Evolutionary conservation across 53 echinoderm and acorn worm species (phyloP).

Genomic region (Zoroaster sp.): DNA sequence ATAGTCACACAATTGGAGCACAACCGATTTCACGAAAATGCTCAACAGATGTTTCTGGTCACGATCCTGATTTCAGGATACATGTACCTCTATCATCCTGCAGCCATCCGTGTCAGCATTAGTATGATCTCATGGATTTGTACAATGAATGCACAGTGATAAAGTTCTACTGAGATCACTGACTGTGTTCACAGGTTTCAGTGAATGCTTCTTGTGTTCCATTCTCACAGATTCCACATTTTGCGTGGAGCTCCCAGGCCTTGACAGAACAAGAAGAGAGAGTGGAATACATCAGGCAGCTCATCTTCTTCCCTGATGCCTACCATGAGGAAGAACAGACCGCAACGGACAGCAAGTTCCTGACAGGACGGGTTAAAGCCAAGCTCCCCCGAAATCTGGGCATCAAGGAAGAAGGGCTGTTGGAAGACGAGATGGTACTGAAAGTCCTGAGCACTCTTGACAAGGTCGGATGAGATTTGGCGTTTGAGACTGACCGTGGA

Average conservation of each 20-base stretch:
- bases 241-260: constrained; percentile 81
- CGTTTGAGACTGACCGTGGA: too few relatives aligned
- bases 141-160: too few relatives aligned
- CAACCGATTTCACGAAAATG: too few relatives aligned
- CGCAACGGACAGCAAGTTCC: background rate
- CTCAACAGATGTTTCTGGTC: too few relatives aligned
- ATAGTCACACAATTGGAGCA: too few relatives aligned
- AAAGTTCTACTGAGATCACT: too few relatives aligned
- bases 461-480: constrained; percentile 30
- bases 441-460: constrained; percentile 67
- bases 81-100: too few relatives aligned
- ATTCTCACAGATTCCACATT: constrained; percentile 81
- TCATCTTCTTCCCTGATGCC: constrained; percentile 45
- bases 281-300: constrained; percentile 69
- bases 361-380: constrained; percentile 9
- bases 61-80: too few relatives aligned
- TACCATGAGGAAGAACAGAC: background rate
- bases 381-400: constrained; percentile 43
- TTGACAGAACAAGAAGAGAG: constrained; percentile 68
- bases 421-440: constrained; percentile 71
- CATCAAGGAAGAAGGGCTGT: constrained; percentile 44
- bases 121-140: too few relatives aligned
- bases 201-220: background rate
- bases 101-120: too few relatives aligned
- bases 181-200: background rate